Base-by-base conservation (phyloP, 1,140 invertebrate species). In the Steinernema khuongi region DNA sequence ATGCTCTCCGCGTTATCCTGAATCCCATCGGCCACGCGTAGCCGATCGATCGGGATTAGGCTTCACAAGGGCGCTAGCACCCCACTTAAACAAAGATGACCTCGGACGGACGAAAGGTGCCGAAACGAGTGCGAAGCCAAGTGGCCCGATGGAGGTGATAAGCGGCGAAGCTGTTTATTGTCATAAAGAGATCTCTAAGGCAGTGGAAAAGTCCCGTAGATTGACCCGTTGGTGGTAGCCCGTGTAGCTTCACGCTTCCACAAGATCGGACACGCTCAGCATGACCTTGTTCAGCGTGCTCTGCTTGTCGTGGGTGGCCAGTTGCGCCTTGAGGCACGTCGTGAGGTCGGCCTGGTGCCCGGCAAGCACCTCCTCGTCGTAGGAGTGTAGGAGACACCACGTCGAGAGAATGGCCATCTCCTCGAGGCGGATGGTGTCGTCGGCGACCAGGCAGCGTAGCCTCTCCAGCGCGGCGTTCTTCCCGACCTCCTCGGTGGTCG, bases 331-430 rank as follows among this genome's bases (percentile, higher is more conserved):
- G 7, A 60, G 19, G 50, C 50, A 60, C 19, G 50, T 60, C 7
- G 50, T 60, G 14, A 60, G 50, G 19, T 60, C 50, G 11, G 7
- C 26, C 26, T 60, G 50, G 26, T 60, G 50, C 50, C 50, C 14
- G 14, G 11, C 11, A 22, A 60, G 50, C 11, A 22, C 19, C 19
- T 60, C 50, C 14, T 60, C 50, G 50, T 22, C 50, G 50, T 60
- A 60, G 50, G 50, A 60, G 22, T 60, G 50, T 2, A 60, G 50
- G 11, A 60, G 50, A 26, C 50, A 60, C 50, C 50, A 60, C 7
- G 50, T 60, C 14, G 50, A 60, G 11, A 60, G 50, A 26, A 60
- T 60, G 14, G 50, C 50, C 50, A 60, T 60, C 50, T 60, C 50
- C 50, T 60, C 50, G 22, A 26, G 11, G 11, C 50, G 11, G 11